A percentile compares a stretch with the other conserved stretches of the same genome.
Evolutionary conservation across 2,797 vertebrate species (phyloP).

Genomic region (Phoxinus dragarum): DNA sequence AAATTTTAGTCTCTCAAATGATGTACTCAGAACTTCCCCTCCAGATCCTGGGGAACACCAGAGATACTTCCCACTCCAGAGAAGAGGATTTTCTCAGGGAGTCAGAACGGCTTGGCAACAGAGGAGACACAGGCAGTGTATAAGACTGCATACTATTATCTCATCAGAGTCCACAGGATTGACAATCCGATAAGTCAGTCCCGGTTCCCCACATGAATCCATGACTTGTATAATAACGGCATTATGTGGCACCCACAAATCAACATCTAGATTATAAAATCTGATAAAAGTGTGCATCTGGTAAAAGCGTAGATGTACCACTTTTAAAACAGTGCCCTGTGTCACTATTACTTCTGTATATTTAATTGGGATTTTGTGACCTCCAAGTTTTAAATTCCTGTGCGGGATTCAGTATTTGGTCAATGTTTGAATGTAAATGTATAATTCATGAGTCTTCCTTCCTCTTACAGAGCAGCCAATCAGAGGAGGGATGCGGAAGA

Average conservation of each 20-base stretch:
- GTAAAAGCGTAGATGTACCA: too few species aligned
- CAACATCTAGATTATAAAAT: too few species aligned
- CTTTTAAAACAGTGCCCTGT: not conserved
- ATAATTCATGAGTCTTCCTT: not conserved
- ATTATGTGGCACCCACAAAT: too few species aligned
- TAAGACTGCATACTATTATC: not conserved
- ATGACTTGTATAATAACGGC: too few species aligned
- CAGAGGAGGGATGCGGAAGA: constrained; percentile 40
- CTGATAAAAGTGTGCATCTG: too few species aligned
- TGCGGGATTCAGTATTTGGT: not conserved
- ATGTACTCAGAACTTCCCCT: too few species aligned
- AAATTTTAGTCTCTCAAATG: too few species aligned
- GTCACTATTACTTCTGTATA: not conserved
- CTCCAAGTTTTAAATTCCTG: not conserved
- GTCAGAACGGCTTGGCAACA: too few species aligned
- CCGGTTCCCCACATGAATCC: not conserved
- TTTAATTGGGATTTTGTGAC: not conserved
- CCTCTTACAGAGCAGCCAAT: constrained; percentile 33
- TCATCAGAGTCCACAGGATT: not conserved
- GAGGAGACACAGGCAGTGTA: not conserved
- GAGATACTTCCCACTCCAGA: too few species aligned
- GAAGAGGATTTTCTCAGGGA: too few species aligned
- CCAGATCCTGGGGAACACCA: too few species aligned
- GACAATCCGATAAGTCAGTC: not conserved
- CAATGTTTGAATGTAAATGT: not conserved